Percentiles rank a stretch among this genome's conserved stretches.
Evolutionary conservation across 1,140 invertebrate species (phyloP).

Genomic region (Trinorchestia longiramus): DNA sequence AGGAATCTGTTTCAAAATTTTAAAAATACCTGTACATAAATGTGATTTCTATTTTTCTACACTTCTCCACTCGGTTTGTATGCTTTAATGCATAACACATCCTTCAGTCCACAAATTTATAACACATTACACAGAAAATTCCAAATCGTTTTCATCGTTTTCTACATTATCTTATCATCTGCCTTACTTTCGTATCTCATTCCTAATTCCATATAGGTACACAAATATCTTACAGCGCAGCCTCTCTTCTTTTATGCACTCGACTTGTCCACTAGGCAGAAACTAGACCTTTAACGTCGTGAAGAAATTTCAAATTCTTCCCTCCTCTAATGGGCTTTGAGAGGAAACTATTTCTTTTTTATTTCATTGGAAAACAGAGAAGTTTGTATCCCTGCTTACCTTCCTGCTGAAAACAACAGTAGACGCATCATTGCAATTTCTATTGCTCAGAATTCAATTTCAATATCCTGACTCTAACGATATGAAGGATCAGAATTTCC

Average conservation of each 20-base stretch:
- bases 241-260: too few relatives aligned
- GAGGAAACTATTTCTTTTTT: neutral
- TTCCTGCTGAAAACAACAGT: too few relatives aligned
- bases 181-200: too few relatives aligned
- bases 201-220: too few relatives aligned
- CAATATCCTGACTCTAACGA: neutral
- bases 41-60: neutral
- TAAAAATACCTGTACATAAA: neutral
- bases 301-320: neutral
- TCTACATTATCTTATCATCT: too few relatives aligned
- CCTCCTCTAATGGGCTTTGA: neutral
- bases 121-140: neutral
- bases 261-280: too few relatives aligned
- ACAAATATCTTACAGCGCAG: too few relatives aligned
- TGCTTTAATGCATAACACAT: neutral
- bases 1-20: neutral
- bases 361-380: neutral
- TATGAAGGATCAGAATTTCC: neutral
- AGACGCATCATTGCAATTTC: neutral
- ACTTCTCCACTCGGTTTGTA: too few relatives aligned
- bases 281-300: too few relatives aligned
- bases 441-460: neutral
- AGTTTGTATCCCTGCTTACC: neutral
- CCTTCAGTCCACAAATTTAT: neutral
- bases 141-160: too few relatives aligned